Evolutionary conservation across 2,113 vertebrate species (phyloP), one percentile per base, ranked within the genome.

Genomic region (Furnarius figulus): DNA sequence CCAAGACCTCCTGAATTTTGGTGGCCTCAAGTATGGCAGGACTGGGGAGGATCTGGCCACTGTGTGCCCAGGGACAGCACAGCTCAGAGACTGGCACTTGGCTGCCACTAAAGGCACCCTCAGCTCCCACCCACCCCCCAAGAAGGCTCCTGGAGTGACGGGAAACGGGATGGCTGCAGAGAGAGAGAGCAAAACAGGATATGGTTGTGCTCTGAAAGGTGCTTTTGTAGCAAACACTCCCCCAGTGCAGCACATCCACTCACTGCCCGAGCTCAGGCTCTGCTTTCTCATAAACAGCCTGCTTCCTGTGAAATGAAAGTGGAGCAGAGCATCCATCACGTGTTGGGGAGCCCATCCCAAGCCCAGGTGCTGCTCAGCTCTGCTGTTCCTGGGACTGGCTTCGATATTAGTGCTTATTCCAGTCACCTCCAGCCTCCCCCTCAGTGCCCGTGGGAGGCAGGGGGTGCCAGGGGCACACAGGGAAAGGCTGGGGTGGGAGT

Each of bases 71-170:
- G 58, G 67, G 17, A 50, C 12, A 14, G 39, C 39, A 42, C 5
- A 1, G 10, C 10, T 19, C 7, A 0, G 21, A 19, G 15, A 14
- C 7, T 1, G 6, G 6, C 13, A 0, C 1, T 14, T 0, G 1
- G 27, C 68, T 87, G 47, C 52, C 0, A 6, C 50, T 4, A 67
- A 68, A 62, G 39, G 9, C 11, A 20, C 53, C 53, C 25, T 5
- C 2, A 50, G 20, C 10, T 61, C 73, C 53, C 76, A 83, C 27
- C 62, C 50, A 14, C 33, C 2, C 40, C 30, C 28, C 14, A 21
- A 10, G 62, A 35, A 37, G 1, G 2, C 70, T 74, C 78, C 74
- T 10, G 75, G 50, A 56, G 66, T 4, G 72, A n/a, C 7, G 12
- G 62, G 61, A 94, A 82, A 21, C 1, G 9, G 77, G 85, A 58